These are phyloP conservation scores for Drosophila ochracea DNA, from an alignment of 2,888 invertebrate genomes.

Conservation along the genomic window DNA sequence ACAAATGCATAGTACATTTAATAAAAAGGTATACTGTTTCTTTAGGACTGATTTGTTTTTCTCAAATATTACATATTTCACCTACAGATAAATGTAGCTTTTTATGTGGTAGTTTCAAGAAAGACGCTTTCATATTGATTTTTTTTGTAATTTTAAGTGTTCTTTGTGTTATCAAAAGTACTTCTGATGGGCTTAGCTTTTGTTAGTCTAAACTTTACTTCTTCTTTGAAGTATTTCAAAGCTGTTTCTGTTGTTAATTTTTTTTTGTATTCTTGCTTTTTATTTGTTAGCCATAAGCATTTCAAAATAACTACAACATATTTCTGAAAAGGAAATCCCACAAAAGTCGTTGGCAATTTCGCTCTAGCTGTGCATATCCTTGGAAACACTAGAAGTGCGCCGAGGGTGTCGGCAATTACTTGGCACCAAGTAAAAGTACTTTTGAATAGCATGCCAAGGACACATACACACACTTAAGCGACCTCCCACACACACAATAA, in stretches of 20 bases:
- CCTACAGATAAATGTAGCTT: not conserved
- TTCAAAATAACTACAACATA: constrained; percentile 50
- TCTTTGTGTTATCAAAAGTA: not conserved
- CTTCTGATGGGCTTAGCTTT: not conserved
- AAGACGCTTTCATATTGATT: not conserved
- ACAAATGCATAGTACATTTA: not conserved
- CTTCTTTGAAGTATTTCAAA: not conserved
- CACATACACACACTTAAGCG: constrained; percentile 30
- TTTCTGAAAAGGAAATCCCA: constrained; percentile 56
- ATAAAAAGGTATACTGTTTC: not conserved
- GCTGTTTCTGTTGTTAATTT: not conserved
- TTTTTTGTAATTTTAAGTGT: not conserved
- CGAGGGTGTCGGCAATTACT: constrained; percentile 48
- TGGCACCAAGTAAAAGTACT: constrained; percentile 55
- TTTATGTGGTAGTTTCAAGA: not conserved
- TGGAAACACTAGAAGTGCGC: constrained; percentile 73
- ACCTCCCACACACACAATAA: not conserved
- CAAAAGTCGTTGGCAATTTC: constrained; percentile 61
- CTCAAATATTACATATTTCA: not conserved
- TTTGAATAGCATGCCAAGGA: constrained; percentile 62
- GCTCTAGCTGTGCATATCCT: constrained; percentile 43
- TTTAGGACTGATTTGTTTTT: not conserved
- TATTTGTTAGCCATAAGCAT: constrained; percentile 14
- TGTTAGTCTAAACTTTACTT: not conserved
- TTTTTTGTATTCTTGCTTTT: not conserved